Evolutionary conservation across 2,113 vertebrate genomes (phyloP).

Genomic region (Cyanoliseus patagonus): DNA sequence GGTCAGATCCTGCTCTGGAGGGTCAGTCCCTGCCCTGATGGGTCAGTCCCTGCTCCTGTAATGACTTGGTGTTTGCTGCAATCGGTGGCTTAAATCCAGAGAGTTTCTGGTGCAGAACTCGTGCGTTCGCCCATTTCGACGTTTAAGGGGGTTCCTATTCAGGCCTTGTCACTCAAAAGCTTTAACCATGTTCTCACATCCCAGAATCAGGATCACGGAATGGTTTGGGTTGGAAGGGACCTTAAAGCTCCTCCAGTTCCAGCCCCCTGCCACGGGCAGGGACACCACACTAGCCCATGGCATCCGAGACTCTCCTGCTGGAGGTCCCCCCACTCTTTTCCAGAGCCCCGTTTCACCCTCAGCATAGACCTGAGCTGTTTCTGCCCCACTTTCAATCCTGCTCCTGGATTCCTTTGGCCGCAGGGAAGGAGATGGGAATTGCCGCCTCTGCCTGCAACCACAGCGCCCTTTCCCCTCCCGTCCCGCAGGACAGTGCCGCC

Average conservation of each 20-base stretch:
- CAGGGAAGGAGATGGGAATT: background rate
- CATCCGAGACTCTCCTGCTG: background rate
- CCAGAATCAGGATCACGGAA: background rate
- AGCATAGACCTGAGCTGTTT: background rate
- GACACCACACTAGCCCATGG: no score
- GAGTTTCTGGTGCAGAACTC: background rate
- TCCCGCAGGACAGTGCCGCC: background rate
- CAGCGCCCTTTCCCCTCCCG: background rate
- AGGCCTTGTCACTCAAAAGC: background rate
- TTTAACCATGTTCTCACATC: background rate
- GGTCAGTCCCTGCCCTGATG: no score
- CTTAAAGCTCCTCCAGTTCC: background rate
- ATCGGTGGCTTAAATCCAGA: background rate
- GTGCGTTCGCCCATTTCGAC: fast-evolving
- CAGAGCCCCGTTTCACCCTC: background rate
- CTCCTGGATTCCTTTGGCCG: background rate
- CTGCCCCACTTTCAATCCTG: background rate
- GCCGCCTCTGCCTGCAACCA: background rate
- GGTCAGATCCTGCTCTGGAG: background rate
- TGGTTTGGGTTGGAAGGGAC: background rate
- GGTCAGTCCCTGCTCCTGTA: background rate
- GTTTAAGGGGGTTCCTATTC: background rate
- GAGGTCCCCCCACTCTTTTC: background rate
- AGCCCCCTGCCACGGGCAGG: background rate
- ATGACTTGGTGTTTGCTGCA: background rate